Conservation (phyloP, 2,113 vertebrate genomes). For the Oxygymnocypris stewartii region DNA sequence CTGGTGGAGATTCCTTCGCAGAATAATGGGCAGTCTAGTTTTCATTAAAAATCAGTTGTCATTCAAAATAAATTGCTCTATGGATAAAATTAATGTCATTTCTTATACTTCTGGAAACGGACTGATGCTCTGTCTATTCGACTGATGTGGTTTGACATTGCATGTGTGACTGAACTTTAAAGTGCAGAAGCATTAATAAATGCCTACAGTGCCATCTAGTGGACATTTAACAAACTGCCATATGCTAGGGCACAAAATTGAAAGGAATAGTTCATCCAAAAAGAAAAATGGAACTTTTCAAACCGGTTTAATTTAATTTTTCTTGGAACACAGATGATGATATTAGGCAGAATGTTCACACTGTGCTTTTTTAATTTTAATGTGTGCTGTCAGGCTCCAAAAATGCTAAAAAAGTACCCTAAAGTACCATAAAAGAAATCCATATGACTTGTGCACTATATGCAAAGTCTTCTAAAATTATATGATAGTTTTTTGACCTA, state of each 20-base stretch:
- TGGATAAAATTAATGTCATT: not conserved
- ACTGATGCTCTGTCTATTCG: not conserved
- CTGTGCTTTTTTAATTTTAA: not conserved
- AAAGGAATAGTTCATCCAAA: not conserved
- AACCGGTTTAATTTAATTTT: not conserved
- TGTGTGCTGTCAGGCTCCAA: not conserved
- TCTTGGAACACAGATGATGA: not conserved
- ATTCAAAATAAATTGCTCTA: not conserved
- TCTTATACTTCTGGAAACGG: too few species aligned
- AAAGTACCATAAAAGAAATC: not conserved
- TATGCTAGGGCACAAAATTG: not conserved
- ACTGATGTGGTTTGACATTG: not conserved
- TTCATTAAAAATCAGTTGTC: not conserved
- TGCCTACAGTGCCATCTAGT: constrained; percentile 60
- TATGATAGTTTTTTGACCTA: not conserved
- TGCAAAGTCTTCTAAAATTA: not conserved
- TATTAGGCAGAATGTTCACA: not conserved
- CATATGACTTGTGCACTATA: not conserved
- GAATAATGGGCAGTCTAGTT: not conserved
- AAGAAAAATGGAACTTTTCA: not conserved
- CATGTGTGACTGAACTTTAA: not conserved
- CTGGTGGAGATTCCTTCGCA: not conserved
- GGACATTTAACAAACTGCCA: constrained; percentile 36
- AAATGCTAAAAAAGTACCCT: not conserved
- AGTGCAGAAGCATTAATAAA: not conserved